These are phyloP conservation scores for Coptotermes formosanus DNA, from an alignment of 1,140 invertebrate species.

Conservation along the genomic window DNA sequence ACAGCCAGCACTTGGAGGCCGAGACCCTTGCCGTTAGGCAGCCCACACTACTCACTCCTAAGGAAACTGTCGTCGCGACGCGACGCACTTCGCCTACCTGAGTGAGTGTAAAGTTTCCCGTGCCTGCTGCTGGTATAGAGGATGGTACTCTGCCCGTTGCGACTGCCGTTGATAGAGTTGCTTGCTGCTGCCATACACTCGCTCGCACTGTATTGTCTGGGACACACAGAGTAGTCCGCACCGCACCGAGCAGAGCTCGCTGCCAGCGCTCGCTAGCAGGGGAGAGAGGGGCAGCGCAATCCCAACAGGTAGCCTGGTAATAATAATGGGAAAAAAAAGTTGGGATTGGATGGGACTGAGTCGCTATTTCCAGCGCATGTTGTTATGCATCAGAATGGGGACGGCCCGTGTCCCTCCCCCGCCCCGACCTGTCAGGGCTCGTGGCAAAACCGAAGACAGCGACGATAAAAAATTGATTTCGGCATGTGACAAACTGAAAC, in stretches of 20 bases:
- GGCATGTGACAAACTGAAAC: neutral
- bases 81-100: neutral
- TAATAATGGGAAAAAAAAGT: slow-evolving; percentile 17
- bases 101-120: neutral
- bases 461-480: neutral
- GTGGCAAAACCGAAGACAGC: neutral
- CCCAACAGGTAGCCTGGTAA: neutral
- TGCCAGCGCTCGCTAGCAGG: neutral
- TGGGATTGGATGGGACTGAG: slow-evolving; percentile 16
- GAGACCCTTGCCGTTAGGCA: neutral
- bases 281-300: neutral
- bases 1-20: neutral
- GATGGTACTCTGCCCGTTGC: neutral
- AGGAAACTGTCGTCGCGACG: neutral
- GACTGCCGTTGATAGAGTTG: neutral
- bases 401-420: neutral
- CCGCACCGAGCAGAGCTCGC: neutral
- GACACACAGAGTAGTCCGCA: neutral
- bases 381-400: slow-evolving; percentile 14
- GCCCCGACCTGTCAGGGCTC: neutral
- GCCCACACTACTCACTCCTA: neutral
- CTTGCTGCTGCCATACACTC: neutral
- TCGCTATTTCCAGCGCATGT: slow-evolving; percentile 10
- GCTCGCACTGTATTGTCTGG: slow-evolving; percentile 2
- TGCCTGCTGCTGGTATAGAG: neutral